Base-by-base conservation (phyloP, 2,888 invertebrate genomes). In the Diploptera punctata region DNA sequence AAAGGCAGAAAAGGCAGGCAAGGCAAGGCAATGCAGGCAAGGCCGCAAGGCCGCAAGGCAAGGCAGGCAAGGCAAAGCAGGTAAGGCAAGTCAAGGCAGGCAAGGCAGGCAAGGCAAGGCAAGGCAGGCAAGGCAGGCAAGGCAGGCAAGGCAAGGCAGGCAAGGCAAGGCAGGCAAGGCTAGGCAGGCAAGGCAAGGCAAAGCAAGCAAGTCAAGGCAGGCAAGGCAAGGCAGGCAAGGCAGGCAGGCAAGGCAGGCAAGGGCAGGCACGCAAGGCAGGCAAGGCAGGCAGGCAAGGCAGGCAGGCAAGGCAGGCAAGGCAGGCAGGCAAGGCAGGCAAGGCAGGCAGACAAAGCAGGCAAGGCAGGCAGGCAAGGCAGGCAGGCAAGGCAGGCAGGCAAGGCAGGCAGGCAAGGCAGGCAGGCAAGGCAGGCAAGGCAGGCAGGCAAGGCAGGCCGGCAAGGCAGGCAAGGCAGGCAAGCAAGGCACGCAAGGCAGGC, bases 381-480 rank as follows among this genome's bases (percentile, higher is more conserved):
- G n/a, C 49, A 49, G 49, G 49, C 49, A 49, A 13, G 49, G 4
- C 49, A 13, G 19, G 49, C n/a, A n/a, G 49, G 49, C 49, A 49
- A 49, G 49, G 49, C n/a, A 49, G 49, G 16, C 49, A 18, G 49
- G 49, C 49, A n/a, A 13, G 19, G 49, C 49, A 49, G 49, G 49
- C n/a, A 49, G 49, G 49, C 49, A 49, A 49, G n/a, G 49, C 49
- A 49, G 19, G n/a, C n/a, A 38, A 38, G 38, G 38, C 38, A 38
- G 49, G 4, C 7, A 49, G 49, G 49, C 49, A 49, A n/a, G 49
- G 49, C 19, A 49, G 5, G 19, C 4, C n/a, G n/a, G 13, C 38
- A n/a, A n/a, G n/a, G n/a, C n/a, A n/a, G n/a, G n/a, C n/a, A n/a
- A 49, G 49, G n/a, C 16, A 49, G 19, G 49, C 10, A 49, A n/a